Percentiles rank a stretch among this genome's conserved stretches.
These are phyloP conservation scores for Augochlora pura DNA, from an alignment of 1,140 invertebrate genomes.

Conservation along the genomic window DNA sequence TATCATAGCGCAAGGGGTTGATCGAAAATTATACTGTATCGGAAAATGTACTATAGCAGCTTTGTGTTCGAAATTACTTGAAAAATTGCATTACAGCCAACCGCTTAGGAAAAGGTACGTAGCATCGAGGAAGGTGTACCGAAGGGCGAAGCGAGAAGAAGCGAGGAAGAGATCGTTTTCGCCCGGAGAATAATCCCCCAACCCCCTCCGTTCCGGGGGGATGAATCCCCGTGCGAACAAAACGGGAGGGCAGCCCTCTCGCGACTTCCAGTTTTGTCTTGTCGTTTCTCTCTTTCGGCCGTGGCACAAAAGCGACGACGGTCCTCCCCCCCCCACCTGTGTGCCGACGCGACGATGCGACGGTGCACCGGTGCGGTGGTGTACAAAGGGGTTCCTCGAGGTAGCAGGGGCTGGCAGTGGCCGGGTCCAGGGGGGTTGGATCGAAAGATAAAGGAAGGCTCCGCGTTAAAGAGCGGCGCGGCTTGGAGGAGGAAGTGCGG, in stretches of 20 bases:
- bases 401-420: not conserved
- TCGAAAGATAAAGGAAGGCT: constrained; percentile 13
- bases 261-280: not conserved
- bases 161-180: too few relatives aligned
- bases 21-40: too few relatives aligned
- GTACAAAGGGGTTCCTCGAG: not conserved
- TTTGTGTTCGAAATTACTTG: too few relatives aligned
- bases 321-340: not conserved
- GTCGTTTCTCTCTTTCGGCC: not conserved
- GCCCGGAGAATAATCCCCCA: too few relatives aligned
- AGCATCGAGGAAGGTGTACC: too few relatives aligned
- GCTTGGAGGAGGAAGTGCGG: constrained; percentile 18
- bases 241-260: not conserved
- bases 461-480: constrained; percentile 3
- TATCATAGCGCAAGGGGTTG: too few relatives aligned
- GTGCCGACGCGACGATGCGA: not conserved
- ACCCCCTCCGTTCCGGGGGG: too few relatives aligned
- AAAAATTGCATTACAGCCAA: too few relatives aligned
- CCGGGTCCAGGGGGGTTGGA: not conserved
- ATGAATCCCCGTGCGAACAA: not conserved
- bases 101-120: too few relatives aligned
- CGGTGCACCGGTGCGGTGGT: too few relatives aligned
- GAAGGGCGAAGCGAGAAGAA: too few relatives aligned
- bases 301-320: not conserved
- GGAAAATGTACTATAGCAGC: too few relatives aligned